Conservation (phyloP, 2,797 vertebrate species). For the Gymnocypris eckloni region DNA sequence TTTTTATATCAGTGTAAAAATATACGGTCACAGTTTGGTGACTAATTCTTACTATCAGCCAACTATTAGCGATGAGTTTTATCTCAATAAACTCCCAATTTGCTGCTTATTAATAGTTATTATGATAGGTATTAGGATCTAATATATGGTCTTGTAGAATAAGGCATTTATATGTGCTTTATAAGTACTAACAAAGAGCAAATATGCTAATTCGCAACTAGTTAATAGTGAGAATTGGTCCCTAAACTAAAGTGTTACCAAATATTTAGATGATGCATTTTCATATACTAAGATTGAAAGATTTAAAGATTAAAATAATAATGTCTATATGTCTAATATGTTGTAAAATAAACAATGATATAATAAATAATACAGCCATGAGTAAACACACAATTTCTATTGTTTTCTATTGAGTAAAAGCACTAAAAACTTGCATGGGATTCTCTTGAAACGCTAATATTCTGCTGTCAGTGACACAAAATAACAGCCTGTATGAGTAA, state of each 20-base stretch:
- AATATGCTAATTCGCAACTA: background rate
- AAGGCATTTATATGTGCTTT: background rate
- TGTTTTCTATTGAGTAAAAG: constrained; percentile 1
- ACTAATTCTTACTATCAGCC: background rate
- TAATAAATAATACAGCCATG: constrained; percentile 21
- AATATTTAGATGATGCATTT: background rate
- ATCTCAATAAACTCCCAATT: too few relatives aligned
- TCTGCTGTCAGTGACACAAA: constrained; percentile 68
- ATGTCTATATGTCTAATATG: background rate
- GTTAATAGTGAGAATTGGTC: background rate
- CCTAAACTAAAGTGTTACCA: background rate
- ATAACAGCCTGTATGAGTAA: constrained; percentile 74
- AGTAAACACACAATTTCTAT: constrained; percentile 2
- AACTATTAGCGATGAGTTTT: background rate
- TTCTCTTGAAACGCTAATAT: constrained; percentile 62
- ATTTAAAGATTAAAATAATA: background rate
- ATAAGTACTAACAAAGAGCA: background rate
- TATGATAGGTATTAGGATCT: background rate
- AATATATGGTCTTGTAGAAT: background rate
- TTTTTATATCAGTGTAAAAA: background rate
- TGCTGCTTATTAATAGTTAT: background rate
- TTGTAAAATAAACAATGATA: constrained; percentile 19
- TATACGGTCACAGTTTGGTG: background rate
- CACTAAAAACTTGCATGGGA: constrained; percentile 35
- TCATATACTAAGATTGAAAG: background rate